Evolutionary conservation across 2,797 vertebrate species (phyloP).

Genomic region (Takifugu rubripes): DNA sequence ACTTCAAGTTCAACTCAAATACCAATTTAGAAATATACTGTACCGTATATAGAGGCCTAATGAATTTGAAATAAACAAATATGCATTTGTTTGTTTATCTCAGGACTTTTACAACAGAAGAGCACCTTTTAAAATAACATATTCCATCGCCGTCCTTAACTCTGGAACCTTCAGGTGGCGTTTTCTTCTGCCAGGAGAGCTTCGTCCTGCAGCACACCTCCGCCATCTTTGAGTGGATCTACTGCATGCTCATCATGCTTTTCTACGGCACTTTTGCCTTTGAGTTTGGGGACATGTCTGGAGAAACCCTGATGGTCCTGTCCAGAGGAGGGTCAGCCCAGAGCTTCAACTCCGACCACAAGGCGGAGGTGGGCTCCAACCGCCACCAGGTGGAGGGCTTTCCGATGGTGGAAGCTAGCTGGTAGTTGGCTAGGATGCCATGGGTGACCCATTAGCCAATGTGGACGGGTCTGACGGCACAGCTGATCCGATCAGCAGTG

Average conservation of each 20-base stretch:
- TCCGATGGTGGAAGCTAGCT: conserved; percentile 44
- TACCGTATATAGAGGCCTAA: too few species aligned
- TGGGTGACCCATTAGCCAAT: too few species aligned
- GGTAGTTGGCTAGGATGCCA: neutral
- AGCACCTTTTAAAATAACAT: too few species aligned
- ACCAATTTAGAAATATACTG: too few species aligned
- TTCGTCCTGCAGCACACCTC: conserved; percentile 78
- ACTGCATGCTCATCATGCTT: conserved; percentile 79
- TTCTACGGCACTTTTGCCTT: conserved; percentile 82
- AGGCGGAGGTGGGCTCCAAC: conserved; percentile 45
- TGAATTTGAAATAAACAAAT: too few species aligned
- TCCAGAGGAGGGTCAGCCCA: conserved; percentile 52
- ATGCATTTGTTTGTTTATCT: too few species aligned
- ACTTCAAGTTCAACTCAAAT: too few species aligned
- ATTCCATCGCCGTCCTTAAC: conserved; percentile 61
- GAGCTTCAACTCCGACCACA: conserved; percentile 43
- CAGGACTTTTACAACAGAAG: too few species aligned
- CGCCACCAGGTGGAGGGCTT: conserved; percentile 54
- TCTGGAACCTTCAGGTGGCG: conserved; percentile 67
- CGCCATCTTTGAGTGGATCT: conserved; percentile 82
- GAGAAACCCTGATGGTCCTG: conserved; percentile 77
- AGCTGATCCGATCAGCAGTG: conserved; percentile 13
- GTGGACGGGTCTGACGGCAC: conserved; percentile 9
- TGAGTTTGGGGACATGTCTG: conserved; percentile 76
- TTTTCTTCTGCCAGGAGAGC: conserved; percentile 81